Conservation (phyloP, 53 echinoderm and acorn worm species). For the Mesocentrotus franciscanus region DNA sequence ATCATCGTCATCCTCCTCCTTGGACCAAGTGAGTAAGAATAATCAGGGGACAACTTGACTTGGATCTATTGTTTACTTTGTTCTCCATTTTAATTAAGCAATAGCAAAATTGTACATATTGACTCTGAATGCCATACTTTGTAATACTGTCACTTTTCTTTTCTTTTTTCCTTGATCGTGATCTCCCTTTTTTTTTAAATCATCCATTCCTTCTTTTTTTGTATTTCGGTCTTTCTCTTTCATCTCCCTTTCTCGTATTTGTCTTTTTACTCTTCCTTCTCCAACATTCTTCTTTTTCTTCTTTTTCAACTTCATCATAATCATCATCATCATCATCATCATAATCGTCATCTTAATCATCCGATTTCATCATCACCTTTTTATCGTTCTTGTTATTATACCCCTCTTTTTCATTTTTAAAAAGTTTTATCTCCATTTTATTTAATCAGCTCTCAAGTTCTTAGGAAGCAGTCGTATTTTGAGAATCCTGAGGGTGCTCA, state of each 20-base stretch:
- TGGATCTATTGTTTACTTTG: background rate
- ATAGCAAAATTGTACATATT: background rate
- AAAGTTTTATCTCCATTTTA: background rate
- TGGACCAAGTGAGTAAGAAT: slow-evolving; percentile 78
- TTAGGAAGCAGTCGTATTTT: slow-evolving; percentile 97
- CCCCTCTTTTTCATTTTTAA: background rate
- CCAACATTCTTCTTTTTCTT: background rate
- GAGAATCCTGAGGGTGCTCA: slow-evolving; percentile 90
- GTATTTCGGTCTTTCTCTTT: background rate
- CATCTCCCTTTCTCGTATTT: background rate
- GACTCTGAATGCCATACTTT: background rate
- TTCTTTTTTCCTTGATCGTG: background rate
- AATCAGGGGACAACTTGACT: background rate
- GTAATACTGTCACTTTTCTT: background rate
- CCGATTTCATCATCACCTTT: background rate
- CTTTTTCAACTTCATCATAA: background rate
- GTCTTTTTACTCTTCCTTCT: background rate
- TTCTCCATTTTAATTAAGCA: background rate
- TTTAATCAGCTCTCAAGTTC: slow-evolving; percentile 79
- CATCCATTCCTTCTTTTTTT: background rate
- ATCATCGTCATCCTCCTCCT: slow-evolving; percentile 92
- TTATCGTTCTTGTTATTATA: background rate
- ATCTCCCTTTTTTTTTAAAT: background rate
- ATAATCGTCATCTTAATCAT: background rate
- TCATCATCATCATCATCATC: background rate